Evolutionary conservation across 2,888 invertebrate species (phyloP), one percentile per base, ranked within the genome.

Genomic region (Lepeophtheirus nordmannii): DNA sequence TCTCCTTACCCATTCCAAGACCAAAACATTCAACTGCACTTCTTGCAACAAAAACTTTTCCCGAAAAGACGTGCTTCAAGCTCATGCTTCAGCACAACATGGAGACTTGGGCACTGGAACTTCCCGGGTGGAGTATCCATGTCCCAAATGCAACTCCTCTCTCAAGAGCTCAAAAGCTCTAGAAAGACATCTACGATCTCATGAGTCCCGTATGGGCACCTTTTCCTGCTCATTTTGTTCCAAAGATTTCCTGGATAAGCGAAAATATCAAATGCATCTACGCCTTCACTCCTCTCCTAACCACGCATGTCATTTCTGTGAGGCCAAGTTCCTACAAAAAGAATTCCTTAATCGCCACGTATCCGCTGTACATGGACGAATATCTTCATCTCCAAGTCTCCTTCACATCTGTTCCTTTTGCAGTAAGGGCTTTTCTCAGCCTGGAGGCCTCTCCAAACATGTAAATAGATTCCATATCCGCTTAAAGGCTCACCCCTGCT

Each of bases 11-110:
- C 53, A 46, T 8, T 46, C 53, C 53, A 46, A 61, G 61, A 37
- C 37, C n/a, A 30, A 10, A 37, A n/a, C 3, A 37, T 61, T 30
- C 37, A 37, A 12, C 63, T 63, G 63, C 56, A 17, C 14, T 17
- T 12, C n/a, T 10, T 63, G 63, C 37, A 53, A 63, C 56, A 63
- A 63, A 38, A 14, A 23, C 38, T 63, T 63, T 38, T 46, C 46
- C 17, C 46, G 63, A 17, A 7, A 12, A 20, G 63, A 63, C 22
- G 63, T 63, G 20, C 17, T 63, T n/a, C 20, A 30, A 23, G 30
- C 23, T 53, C 63, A 63, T n/a, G 10, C 17, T 10, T n/a, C 10
- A n/a, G 17, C 17, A 46, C 41, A 20, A n/a, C 62, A 62, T 23
- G 30, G 30, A 30, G 30, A 30, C 30, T 5, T 30, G 30, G 30